Percentiles rank a stretch among this genome's conserved stretches.
phyloP scores from a whole-genome alignment of 2,113 vertebrate genomes.

The Felis catus region DNA sequence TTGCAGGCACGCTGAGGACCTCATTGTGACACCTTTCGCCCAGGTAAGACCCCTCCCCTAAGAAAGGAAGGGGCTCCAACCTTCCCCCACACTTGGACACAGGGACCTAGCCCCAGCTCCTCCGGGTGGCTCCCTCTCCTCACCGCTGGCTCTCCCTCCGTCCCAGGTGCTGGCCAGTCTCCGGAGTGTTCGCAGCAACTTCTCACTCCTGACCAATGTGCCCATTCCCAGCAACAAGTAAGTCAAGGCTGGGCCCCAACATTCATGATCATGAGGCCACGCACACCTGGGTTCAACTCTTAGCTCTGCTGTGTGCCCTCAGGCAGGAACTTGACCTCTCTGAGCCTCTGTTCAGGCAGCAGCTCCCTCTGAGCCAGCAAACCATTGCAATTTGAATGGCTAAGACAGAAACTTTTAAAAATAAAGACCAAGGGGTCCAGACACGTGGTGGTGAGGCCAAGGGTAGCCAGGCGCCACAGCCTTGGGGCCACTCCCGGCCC shows the following conservation, averaged over 20 bases:
- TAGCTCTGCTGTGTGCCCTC: background rate
- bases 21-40: constrained; percentile 96
- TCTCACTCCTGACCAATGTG: constrained; percentile 96
- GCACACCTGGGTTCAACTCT: background rate
- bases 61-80: background rate
- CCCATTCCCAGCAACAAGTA: constrained; percentile 93
- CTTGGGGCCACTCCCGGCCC: background rate
- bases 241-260: constrained; percentile 77
- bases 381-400: background rate
- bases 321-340: background rate
- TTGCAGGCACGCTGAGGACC: constrained; percentile 93
- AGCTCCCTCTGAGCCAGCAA: background rate
- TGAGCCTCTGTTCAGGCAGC: background rate
- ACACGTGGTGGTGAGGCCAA: background rate
- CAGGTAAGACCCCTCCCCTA: constrained; percentile 86
- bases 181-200: constrained; percentile 95
- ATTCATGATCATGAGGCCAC: background rate
- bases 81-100: background rate
- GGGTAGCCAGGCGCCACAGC: background rate
- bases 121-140: background rate
- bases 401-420: background rate
- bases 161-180: constrained; percentile 94
- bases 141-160: background rate
- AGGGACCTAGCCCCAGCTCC: background rate
- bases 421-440: background rate